These are phyloP conservation scores for Emesis furor DNA, from an alignment of 2,888 invertebrate species.

Conservation along the genomic window DNA sequence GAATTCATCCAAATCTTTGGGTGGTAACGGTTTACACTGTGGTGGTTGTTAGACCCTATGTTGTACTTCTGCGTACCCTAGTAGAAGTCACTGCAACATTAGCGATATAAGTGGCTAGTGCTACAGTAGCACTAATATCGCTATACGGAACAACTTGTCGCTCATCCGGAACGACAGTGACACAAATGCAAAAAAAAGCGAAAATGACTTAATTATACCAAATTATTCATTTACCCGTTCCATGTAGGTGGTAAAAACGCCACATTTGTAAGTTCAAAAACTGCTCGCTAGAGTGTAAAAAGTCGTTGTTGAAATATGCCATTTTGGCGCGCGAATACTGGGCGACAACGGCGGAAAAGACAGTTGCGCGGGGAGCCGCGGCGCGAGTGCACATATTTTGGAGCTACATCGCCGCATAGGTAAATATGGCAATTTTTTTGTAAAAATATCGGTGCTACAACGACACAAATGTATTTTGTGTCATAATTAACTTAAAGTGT, in stretches of 20 bases:
- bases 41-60: too few relatives aligned
- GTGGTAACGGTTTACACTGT: too few relatives aligned
- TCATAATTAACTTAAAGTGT: conserved; percentile 1
- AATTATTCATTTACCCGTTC: too few relatives aligned
- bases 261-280: conserved; percentile 22
- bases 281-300: background rate
- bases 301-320: conserved; percentile 14
- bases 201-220: too few relatives aligned
- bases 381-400: conserved; percentile 33
- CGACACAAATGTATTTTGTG: conserved; percentile 33
- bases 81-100: too few relatives aligned
- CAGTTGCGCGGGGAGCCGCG: conserved; percentile 47
- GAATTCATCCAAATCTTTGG: too few relatives aligned
- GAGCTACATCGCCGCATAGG: conserved; percentile 49
- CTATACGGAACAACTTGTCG: too few relatives aligned
- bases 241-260: background rate
- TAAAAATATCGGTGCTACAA: conserved; percentile 21
- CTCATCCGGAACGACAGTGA: too few relatives aligned
- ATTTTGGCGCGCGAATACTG: conserved; percentile 17
- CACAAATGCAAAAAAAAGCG: too few relatives aligned
- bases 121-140: too few relatives aligned
- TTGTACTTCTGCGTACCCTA: too few relatives aligned
- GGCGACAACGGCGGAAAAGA: conserved; percentile 25
- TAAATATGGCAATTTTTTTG: conserved; percentile 42
- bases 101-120: too few relatives aligned